These are phyloP conservation scores for Drosophila formosana DNA, from an alignment of 2,888 invertebrate species.

Conservation along the genomic window DNA sequence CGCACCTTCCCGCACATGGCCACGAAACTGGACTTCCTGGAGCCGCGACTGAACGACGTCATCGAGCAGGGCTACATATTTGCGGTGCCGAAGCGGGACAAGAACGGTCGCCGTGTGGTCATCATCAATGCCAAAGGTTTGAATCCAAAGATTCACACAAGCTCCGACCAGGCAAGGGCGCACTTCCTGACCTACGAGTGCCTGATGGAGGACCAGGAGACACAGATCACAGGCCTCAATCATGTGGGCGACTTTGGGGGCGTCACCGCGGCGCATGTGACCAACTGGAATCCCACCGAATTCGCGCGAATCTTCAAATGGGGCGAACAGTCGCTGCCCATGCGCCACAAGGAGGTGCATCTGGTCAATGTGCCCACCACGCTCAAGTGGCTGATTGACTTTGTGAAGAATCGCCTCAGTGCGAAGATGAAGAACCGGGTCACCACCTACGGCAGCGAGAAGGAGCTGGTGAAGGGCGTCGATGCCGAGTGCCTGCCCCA, in stretches of 20 bases:
- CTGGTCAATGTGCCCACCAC: slow-evolving; percentile 90
- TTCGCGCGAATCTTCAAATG: slow-evolving; percentile 90
- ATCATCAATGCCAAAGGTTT: slow-evolving; percentile 88
- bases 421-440: slow-evolving; percentile 90
- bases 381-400: slow-evolving; percentile 91
- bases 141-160: slow-evolving; percentile 88
- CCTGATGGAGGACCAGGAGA: slow-evolving; percentile 90
- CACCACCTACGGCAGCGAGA: slow-evolving; percentile 87
- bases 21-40: slow-evolving; percentile 88
- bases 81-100: slow-evolving; percentile 91
- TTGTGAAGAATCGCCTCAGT: slow-evolving; percentile 89
- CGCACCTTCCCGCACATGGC: slow-evolving; percentile 89
- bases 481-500: slow-evolving; percentile 89
- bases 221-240: slow-evolving; percentile 91
- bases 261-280: slow-evolving; percentile 88
- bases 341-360: slow-evolving; percentile 92
- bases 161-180: slow-evolving; percentile 90
- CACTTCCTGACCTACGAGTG: slow-evolving; percentile 91
- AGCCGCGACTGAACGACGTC: slow-evolving; percentile 88
- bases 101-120: slow-evolving; percentile 90
- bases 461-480: slow-evolving; percentile 87
- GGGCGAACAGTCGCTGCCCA: slow-evolving; percentile 93
- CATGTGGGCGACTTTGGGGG: slow-evolving; percentile 90
- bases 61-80: slow-evolving; percentile 91
- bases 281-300: slow-evolving; percentile 91